These are phyloP conservation scores for Poicephalus gulielmi DNA, from an alignment of 2,113 vertebrate species.

Conservation along the genomic window DNA sequence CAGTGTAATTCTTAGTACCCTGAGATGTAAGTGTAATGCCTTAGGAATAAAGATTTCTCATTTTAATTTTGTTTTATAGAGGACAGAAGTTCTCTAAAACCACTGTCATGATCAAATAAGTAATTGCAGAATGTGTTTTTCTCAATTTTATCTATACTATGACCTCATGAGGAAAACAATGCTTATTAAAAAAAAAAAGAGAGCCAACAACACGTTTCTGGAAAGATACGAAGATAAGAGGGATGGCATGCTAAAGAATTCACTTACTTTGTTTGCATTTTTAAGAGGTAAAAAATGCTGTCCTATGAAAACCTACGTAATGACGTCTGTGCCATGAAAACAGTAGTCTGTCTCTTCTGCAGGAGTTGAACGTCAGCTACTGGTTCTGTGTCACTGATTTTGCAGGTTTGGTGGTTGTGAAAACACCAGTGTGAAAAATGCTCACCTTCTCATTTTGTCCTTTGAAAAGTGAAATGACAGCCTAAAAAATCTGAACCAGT, in stretches of 20 bases:
- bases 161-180: background rate
- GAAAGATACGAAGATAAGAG: background rate
- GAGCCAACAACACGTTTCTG: background rate
- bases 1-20: background rate
- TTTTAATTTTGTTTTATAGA: background rate
- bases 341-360: background rate
- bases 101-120: background rate
- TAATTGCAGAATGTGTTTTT: background rate
- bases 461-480: background rate
- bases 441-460: background rate
- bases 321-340: background rate
- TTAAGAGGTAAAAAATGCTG: background rate
- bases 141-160: background rate
- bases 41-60: background rate
- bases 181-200: background rate
- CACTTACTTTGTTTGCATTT: background rate
- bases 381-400: background rate
- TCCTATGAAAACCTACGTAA: background rate
- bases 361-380: background rate
- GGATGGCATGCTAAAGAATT: background rate
- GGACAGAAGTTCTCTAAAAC: background rate
- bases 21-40: background rate
- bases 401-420: background rate
- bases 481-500: background rate
- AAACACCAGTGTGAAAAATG: background rate